These are phyloP conservation scores for Archocentrus centrarchus DNA, from an alignment of 2,113 vertebrate species.

Conservation along the genomic window DNA sequence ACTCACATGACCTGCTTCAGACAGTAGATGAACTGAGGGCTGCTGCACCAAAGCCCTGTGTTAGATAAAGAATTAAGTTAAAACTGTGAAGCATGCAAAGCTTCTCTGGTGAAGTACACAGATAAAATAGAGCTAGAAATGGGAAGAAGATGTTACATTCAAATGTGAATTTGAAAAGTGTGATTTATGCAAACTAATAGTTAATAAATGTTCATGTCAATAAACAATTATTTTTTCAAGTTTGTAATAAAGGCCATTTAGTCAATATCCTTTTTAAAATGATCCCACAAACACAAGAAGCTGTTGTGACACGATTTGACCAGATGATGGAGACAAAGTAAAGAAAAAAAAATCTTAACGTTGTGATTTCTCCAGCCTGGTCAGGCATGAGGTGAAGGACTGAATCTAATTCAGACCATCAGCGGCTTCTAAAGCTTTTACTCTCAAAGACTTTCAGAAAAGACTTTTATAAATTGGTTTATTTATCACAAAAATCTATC, in stretches of 20 bases:
- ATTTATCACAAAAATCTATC: background rate
- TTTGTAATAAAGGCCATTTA: background rate
- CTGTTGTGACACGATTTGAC: conserved; percentile 13
- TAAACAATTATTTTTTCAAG: background rate
- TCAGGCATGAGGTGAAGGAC: background rate
- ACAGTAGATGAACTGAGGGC: too few relatives aligned
- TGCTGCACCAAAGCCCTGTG: too few relatives aligned
- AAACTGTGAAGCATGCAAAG: background rate
- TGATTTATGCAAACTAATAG: background rate
- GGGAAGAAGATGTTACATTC: background rate
- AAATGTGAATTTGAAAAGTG: background rate
- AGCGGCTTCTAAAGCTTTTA: background rate
- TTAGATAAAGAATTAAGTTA: fast-evolving
- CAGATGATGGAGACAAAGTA: conserved; percentile 51
- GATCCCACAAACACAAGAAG: background rate
- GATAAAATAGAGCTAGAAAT: background rate
- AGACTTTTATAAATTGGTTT: background rate
- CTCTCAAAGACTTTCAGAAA: background rate
- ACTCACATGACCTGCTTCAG: too few relatives aligned
- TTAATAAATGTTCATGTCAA: background rate
- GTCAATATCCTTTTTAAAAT: background rate
- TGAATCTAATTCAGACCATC: background rate
- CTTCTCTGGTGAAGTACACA: background rate
- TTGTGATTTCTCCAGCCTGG: background rate
- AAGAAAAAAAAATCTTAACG: background rate